Evolutionary conservation across 2,113 vertebrate genomes (phyloP).

Genomic region (Triplophysa rosa): DNA sequence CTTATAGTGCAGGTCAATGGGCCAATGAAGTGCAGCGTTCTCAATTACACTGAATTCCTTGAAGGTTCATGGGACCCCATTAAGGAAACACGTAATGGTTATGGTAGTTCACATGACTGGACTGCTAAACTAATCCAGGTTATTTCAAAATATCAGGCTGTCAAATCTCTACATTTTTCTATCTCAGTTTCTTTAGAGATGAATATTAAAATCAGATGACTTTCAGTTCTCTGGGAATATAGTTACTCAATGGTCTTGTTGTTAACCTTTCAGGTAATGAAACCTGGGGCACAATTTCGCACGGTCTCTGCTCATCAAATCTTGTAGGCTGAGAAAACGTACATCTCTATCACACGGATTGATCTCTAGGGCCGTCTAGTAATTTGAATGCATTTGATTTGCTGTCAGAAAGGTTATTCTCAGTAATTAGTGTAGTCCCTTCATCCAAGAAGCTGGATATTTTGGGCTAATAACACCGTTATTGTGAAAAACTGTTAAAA

Average conservation of each 20-base stretch:
- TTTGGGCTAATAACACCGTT: not conserved
- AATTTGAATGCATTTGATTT: slow-evolving; percentile 40
- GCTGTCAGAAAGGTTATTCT: not conserved
- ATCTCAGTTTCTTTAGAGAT: not conserved
- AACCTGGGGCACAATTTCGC: slow-evolving; percentile 48
- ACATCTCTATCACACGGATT: not conserved
- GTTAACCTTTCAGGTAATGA: slow-evolving; percentile 53
- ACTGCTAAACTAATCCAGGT: not conserved
- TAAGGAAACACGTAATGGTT: not conserved
- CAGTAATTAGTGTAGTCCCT: not conserved
- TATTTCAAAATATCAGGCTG: not conserved
- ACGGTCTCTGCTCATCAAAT: slow-evolving; percentile 28
- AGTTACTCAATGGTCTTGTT: slow-evolving; percentile 36
- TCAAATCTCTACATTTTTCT: not conserved
- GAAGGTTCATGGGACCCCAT: not conserved
- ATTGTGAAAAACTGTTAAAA: no score
- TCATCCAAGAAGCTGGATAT: not conserved
- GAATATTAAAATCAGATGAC: not conserved
- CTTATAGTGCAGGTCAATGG: not conserved
- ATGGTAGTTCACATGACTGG: not conserved
- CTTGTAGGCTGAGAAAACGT: not conserved
- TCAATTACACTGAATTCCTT: not conserved
- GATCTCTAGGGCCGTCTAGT: not conserved
- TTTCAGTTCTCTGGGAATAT: slow-evolving; percentile 31
- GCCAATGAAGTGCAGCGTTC: not conserved